A percentile compares a stretch with the other conserved stretches of the same genome.
phyloP scores from a whole-genome alignment of 1,140 invertebrate species.

The Drosophila lini region DNA sequence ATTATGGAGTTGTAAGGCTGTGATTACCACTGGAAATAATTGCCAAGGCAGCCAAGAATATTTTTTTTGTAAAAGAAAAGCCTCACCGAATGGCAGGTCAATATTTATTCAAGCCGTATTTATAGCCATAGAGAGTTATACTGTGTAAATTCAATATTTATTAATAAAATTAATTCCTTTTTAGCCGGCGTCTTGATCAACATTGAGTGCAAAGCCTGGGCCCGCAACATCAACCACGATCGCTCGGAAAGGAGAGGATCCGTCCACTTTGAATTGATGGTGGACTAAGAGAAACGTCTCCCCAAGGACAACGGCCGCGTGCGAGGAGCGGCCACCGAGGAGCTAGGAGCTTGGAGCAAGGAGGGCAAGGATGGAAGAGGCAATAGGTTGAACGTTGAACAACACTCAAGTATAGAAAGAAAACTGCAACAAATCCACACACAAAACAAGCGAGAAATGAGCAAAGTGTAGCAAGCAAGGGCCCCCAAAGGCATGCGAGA shows the following conservation, averaged over 20 bases:
- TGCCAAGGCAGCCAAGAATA: not conserved
- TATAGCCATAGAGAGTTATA: not conserved
- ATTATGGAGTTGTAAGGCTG: not conserved
- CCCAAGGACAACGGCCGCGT: constrained; percentile 19
- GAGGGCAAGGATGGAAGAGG: constrained; percentile 32
- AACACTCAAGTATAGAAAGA: constrained; percentile 22
- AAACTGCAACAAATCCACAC: constrained; percentile 39
- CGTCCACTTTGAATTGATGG: constrained; percentile 97
- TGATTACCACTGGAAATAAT: not conserved
- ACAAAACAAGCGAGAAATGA: constrained; percentile 41
- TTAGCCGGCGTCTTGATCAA: constrained; percentile 95
- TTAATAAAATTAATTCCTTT: constrained; percentile 7
- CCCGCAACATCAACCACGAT: constrained; percentile 95
- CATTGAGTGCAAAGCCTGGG: constrained; percentile 98
- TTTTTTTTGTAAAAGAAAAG: not conserved
- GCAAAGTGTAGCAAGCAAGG: constrained; percentile 62
- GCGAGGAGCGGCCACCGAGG: constrained; percentile 22
- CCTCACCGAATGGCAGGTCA: not conserved
- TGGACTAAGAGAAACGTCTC: constrained; percentile 89
- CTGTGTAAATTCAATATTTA: not conserved
- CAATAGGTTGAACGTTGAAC: constrained; percentile 7
- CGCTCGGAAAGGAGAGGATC: constrained; percentile 94
- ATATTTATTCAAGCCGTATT: not conserved
- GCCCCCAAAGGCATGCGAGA: constrained; percentile 49
- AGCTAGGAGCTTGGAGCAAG: constrained; percentile 19